Percentiles rank a stretch among this genome's conserved stretches.
Conservation (phyloP, 64 coral and sea anemone species). For the Stichodactyla helianthus region DNA sequence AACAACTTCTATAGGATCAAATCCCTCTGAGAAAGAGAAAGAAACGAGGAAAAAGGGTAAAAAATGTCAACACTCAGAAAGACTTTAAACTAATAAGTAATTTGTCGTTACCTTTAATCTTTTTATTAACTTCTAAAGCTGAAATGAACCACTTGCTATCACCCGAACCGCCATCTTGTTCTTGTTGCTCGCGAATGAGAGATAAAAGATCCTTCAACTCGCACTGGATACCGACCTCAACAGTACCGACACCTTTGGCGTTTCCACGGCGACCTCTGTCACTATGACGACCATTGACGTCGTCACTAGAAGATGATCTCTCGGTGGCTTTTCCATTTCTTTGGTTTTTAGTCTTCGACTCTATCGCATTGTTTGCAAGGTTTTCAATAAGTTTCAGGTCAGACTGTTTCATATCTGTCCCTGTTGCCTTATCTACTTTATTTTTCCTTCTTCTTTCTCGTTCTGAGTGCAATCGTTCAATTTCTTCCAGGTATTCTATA, state of each 20-base stretch:
- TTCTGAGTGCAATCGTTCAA: constrained; percentile 32
- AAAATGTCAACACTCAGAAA: not conserved
- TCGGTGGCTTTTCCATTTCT: not conserved
- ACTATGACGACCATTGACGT: not conserved
- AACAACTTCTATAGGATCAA: constrained; percentile 8
- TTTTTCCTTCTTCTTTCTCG: not conserved
- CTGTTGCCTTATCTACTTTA: not conserved
- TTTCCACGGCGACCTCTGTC: not conserved
- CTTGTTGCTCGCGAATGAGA: constrained; percentile 35
- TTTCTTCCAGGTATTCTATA: constrained; percentile 45
- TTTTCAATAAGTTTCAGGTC: constrained; percentile 4
- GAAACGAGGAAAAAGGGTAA: not conserved
- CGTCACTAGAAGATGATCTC: not conserved
- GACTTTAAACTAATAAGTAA: not conserved
- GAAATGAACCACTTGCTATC: constrained; percentile 40
- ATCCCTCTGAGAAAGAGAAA: not conserved
- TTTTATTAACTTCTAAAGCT: constrained; percentile 1
- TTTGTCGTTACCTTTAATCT: not conserved
- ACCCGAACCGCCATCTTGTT: constrained; percentile 18
- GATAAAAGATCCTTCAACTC: constrained; percentile 24
- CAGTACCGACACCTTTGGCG: not conserved
- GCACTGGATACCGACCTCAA: constrained; percentile 36
- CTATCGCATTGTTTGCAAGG: not conserved
- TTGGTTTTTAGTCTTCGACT: not conserved
- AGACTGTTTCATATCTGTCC: not conserved